These are phyloP conservation scores for Dermatemys mawii DNA, from an alignment of 2,113 vertebrate species.

Conservation along the genomic window DNA sequence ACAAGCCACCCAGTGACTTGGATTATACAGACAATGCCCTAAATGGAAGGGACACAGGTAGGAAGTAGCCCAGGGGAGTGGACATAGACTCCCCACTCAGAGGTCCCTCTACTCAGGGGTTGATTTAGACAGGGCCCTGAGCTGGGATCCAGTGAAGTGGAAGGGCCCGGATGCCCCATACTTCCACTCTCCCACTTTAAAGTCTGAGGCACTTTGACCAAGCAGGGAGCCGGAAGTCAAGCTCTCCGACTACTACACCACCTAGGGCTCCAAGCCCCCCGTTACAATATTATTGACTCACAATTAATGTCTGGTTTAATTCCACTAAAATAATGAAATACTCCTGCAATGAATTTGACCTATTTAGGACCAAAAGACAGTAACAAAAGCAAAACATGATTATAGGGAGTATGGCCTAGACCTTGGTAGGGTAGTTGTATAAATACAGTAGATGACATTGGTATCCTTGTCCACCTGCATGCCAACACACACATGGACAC, in stretches of 20 bases:
- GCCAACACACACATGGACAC: not conserved
- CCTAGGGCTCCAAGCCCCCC: not conserved
- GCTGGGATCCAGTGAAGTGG: not conserved
- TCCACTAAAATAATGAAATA: not conserved
- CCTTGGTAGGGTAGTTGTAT: not conserved
- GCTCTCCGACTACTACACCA: not conserved
- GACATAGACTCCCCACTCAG: not conserved
- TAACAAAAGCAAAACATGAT: not conserved
- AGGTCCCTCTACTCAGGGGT: not conserved
- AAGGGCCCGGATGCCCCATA: not conserved
- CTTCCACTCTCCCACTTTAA: not conserved
- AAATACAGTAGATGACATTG: not conserved
- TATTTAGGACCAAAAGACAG: not conserved
- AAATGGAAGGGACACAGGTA: not conserved
- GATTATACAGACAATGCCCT: not conserved
- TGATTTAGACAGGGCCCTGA: not conserved
- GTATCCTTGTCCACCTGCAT: not conserved
- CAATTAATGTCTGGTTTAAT: not conserved
- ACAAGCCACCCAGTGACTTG: not conserved
- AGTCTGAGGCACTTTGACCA: not conserved
- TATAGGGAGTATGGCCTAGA: not conserved
- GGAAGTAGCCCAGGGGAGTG: not conserved
- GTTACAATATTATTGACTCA: not conserved
- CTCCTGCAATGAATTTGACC: not conserved
- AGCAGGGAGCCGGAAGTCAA: not conserved